These are phyloP conservation scores for Zonotrichia albicollis DNA, from an alignment of 2,797 vertebrate genomes.

Conservation along the genomic window DNA sequence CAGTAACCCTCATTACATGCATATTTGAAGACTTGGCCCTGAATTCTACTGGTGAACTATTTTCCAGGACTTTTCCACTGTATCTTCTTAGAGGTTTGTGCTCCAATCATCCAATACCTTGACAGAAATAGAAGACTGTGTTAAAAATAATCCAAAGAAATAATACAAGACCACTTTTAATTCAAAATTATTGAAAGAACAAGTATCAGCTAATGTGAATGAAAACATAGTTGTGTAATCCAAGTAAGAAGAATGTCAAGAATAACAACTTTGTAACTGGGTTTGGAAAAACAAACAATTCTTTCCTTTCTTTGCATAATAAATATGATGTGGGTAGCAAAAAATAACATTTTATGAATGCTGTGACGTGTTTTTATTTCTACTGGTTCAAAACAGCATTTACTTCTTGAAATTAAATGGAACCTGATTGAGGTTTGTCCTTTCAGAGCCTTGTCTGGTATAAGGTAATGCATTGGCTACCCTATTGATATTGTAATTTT, in stretches of 20 bases:
- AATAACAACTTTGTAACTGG: constrained; percentile 50
- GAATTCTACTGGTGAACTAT: background rate
- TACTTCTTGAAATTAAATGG: constrained; percentile 46
- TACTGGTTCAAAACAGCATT: constrained; percentile 34
- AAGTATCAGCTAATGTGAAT: constrained; percentile 27
- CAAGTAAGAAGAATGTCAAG: constrained; percentile 43
- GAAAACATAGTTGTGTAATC: constrained; percentile 29
- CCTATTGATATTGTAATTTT: constrained; percentile 65
- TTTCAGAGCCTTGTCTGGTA: constrained; percentile 26
- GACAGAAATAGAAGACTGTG: constrained; percentile 26
- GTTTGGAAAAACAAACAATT: constrained; percentile 49
- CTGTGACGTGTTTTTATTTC: constrained; percentile 12
- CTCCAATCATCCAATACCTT: constrained; percentile 18
- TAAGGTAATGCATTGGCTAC: constrained; percentile 19
- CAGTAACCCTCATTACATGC: background rate
- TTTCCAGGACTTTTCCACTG: constrained; percentile 12
- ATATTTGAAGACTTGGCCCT: background rate
- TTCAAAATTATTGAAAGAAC: constrained; percentile 37
- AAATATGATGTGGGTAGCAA: constrained; percentile 31
- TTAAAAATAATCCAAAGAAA: constrained; percentile 23
- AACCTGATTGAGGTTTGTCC: constrained; percentile 10
- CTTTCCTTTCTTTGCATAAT: constrained; percentile 25
- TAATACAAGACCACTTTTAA: constrained; percentile 10
- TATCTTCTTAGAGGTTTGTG: background rate
- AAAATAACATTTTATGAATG: constrained; percentile 11